These are phyloP conservation scores for Thymelicus sylvestris DNA, from an alignment of 2,888 invertebrate species.

Conservation along the genomic window DNA sequence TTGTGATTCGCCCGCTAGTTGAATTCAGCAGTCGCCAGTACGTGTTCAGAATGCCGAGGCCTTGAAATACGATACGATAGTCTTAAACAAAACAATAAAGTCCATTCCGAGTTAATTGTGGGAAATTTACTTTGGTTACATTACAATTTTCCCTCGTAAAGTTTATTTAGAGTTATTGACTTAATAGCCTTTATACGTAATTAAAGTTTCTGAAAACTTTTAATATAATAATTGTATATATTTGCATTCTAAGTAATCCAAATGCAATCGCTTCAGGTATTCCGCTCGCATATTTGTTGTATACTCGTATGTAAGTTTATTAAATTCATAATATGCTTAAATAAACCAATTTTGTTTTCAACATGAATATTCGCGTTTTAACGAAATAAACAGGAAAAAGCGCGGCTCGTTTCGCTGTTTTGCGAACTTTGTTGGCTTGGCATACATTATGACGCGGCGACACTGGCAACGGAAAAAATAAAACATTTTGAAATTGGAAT, in stretches of 20 bases:
- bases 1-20: neutral
- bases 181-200: no score
- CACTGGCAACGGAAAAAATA: constrained; percentile 19
- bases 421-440: constrained; percentile 27
- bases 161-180: no score
- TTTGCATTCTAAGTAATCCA: neutral
- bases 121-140: neutral
- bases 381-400: constrained; percentile 29
- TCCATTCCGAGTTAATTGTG: neutral
- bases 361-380: constrained; percentile 26
- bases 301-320: neutral
- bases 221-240: no score
- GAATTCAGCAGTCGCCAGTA: neutral
- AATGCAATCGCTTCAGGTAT: neutral
- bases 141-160: no score
- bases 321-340: constrained; percentile 10
- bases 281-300: neutral
- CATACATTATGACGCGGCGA: constrained; percentile 21
- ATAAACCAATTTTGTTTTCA: constrained; percentile 29
- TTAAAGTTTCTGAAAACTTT: neutral
- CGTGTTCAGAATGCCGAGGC: neutral
- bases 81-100: neutral
- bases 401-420: constrained; percentile 29
- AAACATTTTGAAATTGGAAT: constrained; percentile 27
- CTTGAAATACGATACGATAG: neutral